A percentile compares a stretch with the other conserved stretches of the same genome.
Evolutionary conservation across 2,888 invertebrate species (phyloP).

Genomic region (Apamea epomidion): DNA sequence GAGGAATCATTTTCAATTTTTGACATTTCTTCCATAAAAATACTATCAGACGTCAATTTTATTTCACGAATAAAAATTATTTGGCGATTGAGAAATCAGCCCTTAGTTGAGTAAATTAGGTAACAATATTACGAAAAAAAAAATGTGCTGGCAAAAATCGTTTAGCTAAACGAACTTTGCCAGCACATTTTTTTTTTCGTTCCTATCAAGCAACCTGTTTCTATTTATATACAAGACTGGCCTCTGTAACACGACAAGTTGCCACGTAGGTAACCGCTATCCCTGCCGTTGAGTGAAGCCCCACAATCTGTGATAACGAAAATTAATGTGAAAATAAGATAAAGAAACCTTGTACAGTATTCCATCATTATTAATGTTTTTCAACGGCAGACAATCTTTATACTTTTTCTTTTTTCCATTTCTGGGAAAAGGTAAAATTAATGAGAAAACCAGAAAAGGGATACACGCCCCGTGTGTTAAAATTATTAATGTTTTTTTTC

Average conservation of each 20-base stretch:
- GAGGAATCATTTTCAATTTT: too few species aligned
- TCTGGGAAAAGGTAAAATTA: background rate
- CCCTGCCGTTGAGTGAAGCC: background rate
- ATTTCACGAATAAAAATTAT: too few species aligned
- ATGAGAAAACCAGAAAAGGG: background rate
- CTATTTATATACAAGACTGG: background rate
- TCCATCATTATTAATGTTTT: background rate
- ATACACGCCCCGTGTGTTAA: background rate
- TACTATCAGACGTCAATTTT: too few species aligned
- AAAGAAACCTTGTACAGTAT: background rate
- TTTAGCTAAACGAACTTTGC: background rate
- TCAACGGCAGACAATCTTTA: background rate
- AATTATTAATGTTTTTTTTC: background rate
- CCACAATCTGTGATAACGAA: background rate
- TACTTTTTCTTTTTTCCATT: background rate
- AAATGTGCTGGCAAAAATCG: too few species aligned
- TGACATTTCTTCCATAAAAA: too few species aligned
- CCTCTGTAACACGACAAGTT: conserved; percentile 3
- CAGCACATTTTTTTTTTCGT: too few species aligned
- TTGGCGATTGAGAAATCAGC: too few species aligned
- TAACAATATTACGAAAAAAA: too few species aligned
- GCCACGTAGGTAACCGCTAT: background rate
- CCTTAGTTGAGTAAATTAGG: too few species aligned
- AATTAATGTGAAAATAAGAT: conserved; percentile 7
- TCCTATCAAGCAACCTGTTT: conserved; percentile 4